Evolutionary conservation across 1,140 invertebrate genomes (phyloP), one percentile per base, ranked within the genome.

Genomic region (Lordiphosa collinella): DNA sequence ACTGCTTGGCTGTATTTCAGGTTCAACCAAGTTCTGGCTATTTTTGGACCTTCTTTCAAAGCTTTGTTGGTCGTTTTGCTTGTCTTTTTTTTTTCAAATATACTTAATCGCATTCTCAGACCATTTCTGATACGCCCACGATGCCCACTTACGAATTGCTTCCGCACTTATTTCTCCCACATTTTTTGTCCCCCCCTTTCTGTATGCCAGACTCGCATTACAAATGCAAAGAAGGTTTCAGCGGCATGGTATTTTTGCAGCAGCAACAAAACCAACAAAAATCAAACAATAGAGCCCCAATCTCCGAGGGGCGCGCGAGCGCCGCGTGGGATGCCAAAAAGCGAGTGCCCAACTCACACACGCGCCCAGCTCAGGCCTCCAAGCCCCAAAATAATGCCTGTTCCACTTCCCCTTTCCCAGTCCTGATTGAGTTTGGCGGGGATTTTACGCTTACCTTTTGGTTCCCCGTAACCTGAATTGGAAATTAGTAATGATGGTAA

Each of bases 201-300:
- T 48, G 44, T 68, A 57, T 74, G 74, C 69, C 67, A 63, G 37
- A 82, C 75, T 78, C 56, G 47, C 47, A 38, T 40, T 52, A 47
- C 43, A 56, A 71, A 80, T 80, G 75, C 75, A 80, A 82, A 80
- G 75, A 55, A 63, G 66, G 71, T 82, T 62, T 48, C 75, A 54
- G 53, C 63, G 56, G 56, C 61, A 69, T 54, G 41, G 41, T 22
- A 44, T 29, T n/a, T n/a, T 54, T 67, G 63, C 63, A 67, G 18
- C 53, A 40, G 31, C 40, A 25, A 48, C 38, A 59, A 47, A 38
- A 41, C 46, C 49, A 58, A 58, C 44, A 29, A 44, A 57, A 13
- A 35, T 13, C 63, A 38, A 66, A 79, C 75, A 82, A 79, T 82
- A 70, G 75, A 47, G 44, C 10, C 41, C 18, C 41, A n/a, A 44